Base-by-base conservation (phyloP, 1,140 invertebrate species). In the Bactericera cockerelli region DNA sequence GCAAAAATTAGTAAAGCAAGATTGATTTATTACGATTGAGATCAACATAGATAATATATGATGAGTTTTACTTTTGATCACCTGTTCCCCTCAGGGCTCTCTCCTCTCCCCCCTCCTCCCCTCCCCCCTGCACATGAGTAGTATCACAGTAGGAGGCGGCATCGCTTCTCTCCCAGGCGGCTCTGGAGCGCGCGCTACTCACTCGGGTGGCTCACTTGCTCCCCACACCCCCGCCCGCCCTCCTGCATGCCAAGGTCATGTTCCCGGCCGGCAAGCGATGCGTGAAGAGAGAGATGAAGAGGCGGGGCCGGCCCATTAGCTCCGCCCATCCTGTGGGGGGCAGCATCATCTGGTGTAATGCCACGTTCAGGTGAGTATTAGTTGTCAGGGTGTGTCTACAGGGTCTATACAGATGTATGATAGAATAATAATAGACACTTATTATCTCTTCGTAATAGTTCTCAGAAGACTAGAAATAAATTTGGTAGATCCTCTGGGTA, bases 71-170 rank as follows among this genome's bases (percentile, higher is more conserved):
- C n/a, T n/a, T n/a, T n/a, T 36, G 33, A 36, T 36, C 33, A 36
- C 10, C 49, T 60, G 25, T 55, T 62, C 42, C 10, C 62, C 63
- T 13, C 77, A 81, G 69, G 93, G 93, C 36, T 79, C 84, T 8
- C 70, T 94, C 24, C 68, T 94, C 53, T 80, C 80, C 63, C 67
- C 81, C 38, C 71, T 94, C 21, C 70, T 94, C 55, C 58, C 69
- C 1, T 67, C 77, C 60, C 80, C 83, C 19, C 79, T 95, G 65
- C 82, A 80, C 69, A 74, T 96, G 2, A 69, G 73, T 53, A 77
- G 79, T 26, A 77, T 92, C 56, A 80, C 82, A 55, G 79, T 94
- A 68, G 85, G 82, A 58, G 77, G 74, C 16, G 82, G 78, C 10
- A 72, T 70, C 19, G 77, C 79, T 62, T 89, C n/a, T 77, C 70